These are phyloP conservation scores for Archivesica marissinica DNA, from an alignment of 1,140 invertebrate genomes.

Conservation along the genomic window DNA sequence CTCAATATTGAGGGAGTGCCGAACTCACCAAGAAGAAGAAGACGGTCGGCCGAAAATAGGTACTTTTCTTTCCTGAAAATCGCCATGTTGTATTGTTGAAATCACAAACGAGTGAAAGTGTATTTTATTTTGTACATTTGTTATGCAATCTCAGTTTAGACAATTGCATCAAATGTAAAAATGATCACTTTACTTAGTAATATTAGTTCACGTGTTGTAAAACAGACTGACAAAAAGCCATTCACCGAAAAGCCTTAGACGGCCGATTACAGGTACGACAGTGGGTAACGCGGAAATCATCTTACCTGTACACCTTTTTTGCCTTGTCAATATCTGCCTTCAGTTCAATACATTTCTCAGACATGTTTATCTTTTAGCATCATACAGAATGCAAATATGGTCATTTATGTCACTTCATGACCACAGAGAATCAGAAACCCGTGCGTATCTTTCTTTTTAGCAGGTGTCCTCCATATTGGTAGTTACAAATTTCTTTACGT, in stretches of 20 bases:
- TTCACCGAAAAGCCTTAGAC: too few species aligned
- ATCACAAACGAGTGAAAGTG: too few species aligned
- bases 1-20: too few species aligned
- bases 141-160: too few species aligned
- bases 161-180: too few species aligned
- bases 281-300: neutral
- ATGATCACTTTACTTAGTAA: neutral
- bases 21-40: too few species aligned
- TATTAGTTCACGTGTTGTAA: neutral
- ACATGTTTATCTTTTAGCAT: neutral
- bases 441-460: neutral
- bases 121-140: too few species aligned
- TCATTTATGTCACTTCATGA: neutral
- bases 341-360: slow-evolving; percentile 60
- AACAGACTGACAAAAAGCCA: neutral
- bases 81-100: too few species aligned
- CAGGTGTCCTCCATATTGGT: neutral
- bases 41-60: too few species aligned
- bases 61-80: too few species aligned
- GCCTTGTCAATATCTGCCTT: slow-evolving; percentile 78
- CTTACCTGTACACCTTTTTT: slow-evolving; percentile 76
- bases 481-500: too few species aligned
- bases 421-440: neutral
- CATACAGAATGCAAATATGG: neutral
- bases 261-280: neutral